Base-by-base conservation (phyloP, 2,797 vertebrate genomes). In the Alauda arvensis region DNA sequence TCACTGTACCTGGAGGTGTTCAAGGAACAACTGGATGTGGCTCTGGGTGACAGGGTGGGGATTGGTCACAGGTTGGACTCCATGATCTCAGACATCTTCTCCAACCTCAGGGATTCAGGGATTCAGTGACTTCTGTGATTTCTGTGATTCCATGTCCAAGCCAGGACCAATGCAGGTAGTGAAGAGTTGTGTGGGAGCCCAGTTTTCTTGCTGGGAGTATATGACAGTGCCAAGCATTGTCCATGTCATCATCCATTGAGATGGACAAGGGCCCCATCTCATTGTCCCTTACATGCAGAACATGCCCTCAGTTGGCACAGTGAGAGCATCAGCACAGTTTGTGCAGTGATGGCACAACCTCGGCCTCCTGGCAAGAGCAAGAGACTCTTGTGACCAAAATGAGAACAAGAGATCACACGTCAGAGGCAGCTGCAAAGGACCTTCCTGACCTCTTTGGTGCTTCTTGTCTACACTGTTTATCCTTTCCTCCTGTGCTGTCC, bases 101-200 rank as follows among this genome's bases (percentile, higher is more conserved):
- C 70, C 45, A 75, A 12, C 33, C 18, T 69, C 31, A 69, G 7
- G 51, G 45, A 46, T 56, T 68, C n/a, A 56, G 37, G 23, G 20
- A 75, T 46, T 81, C 45, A 40, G 14, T 60, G 33, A 74, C 10
- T 57, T 42, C 25, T 46, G 20, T 56, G 37, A 65, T 18, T 82
- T 39, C 45, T 71, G 34, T 53, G n/a, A 51, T n/a, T 60, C 51
- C 0, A 0, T 34, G 23, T 52, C 42, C 0, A 2, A 67, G 65
- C 14, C 24, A 9, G 69, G 37, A 29, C 26, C 18, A 17, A 59
- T 93, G 25, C 74, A 85, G 80, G 56, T 82, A 92, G 52, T 1
- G 14, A 77, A 72, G 39, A 46, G 40, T 51, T 86, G 34, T 26
- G 6, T 2, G 1, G 60, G 62, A 87, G 63, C 53, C 23, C 31